A percentile compares a stretch with the other conserved stretches of the same genome.
phyloP scores from a whole-genome alignment of 2,113 vertebrate genomes.

The Aptenodytes patagonicus region DNA sequence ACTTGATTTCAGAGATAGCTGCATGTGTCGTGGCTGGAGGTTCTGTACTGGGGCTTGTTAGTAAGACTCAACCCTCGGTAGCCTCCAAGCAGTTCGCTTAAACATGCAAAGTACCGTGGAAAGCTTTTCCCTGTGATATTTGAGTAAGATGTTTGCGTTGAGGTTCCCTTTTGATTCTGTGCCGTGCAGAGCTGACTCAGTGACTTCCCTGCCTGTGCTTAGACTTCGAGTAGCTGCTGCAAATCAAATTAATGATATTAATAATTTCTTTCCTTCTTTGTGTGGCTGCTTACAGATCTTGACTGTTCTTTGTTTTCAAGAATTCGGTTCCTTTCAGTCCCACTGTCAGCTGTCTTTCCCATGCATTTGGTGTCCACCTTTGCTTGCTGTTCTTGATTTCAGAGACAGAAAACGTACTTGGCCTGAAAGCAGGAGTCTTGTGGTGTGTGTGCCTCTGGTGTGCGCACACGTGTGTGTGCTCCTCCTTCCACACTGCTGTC shows the following conservation, averaged over 20 bases:
- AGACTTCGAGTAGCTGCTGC: background rate
- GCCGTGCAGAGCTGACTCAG: background rate
- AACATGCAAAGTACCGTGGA: fast-evolving
- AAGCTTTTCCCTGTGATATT: background rate
- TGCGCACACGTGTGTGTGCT: background rate
- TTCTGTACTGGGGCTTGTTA: background rate
- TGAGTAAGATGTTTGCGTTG: background rate
- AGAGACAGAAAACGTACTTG: fast-evolving
- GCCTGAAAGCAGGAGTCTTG: fast-evolving
- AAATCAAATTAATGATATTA: background rate
- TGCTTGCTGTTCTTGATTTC: fast-evolving
- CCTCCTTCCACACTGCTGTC: background rate
- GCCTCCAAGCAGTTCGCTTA: background rate
- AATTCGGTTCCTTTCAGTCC: background rate
- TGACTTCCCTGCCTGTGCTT: background rate
- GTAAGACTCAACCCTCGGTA: background rate
- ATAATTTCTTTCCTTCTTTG: background rate
- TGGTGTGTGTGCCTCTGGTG: fast-evolving
- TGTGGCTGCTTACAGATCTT: background rate
- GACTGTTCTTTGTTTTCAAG: background rate
- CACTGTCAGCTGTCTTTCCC: fast-evolving
- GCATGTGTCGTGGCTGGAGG: background rate
- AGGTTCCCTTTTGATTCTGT: background rate
- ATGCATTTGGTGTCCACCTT: fast-evolving
- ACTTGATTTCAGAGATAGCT: background rate